Evolutionary conservation across 2,113 vertebrate species (phyloP), one percentile per base, ranked within the genome.

Genomic region (Dinomys branickii): DNA sequence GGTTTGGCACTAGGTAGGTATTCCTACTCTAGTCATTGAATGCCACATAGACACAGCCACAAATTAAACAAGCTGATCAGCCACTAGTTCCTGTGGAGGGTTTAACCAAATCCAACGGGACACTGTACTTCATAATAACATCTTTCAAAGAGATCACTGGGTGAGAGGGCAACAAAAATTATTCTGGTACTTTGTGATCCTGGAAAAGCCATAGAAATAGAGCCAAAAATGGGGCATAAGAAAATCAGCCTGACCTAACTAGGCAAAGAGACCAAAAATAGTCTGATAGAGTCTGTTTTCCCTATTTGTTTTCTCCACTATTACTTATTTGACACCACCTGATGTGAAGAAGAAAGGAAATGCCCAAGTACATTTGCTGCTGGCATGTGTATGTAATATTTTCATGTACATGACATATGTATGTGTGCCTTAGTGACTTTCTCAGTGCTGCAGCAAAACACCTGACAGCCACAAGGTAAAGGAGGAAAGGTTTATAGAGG

Each of bases 171-270:
- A 91, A 80, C 38, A 81, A 78, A 82, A 61, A 93, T 82, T 71
- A 91, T 90, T 91, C 84, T 80, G 63, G 44, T 83, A 38, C 69
- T 92, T 94, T 94, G 52, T 61, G 80, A 26, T 85, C 63, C 88
- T 65, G 13, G 54, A 89, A 94, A 88, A 95, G 38, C 12, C 80
- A 94, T 78, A 95, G 84, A 96, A 96, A 73, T 91, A 85, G 89
- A 93, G 58, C 50, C 89, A 69, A 58, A 93, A 94, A 91, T 52
- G 73, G 59, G 38, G 7, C 61, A 54, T 65, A 88, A 71, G 67
- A 97, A 95, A 90, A 90, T 94, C 41, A 94, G 17, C 58, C 90
- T 95, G 56, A 82, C 73, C 80, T 96, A 96, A 95, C 93, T 93
- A 97, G 90, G 84, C 56, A 97, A n/a, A 87, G 5, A 56, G 17